Evolutionary conservation across 92 coral and sea anemone genomes (phyloP), one percentile per base, ranked within the genome.

Genomic region (Siderastrea siderea): DNA sequence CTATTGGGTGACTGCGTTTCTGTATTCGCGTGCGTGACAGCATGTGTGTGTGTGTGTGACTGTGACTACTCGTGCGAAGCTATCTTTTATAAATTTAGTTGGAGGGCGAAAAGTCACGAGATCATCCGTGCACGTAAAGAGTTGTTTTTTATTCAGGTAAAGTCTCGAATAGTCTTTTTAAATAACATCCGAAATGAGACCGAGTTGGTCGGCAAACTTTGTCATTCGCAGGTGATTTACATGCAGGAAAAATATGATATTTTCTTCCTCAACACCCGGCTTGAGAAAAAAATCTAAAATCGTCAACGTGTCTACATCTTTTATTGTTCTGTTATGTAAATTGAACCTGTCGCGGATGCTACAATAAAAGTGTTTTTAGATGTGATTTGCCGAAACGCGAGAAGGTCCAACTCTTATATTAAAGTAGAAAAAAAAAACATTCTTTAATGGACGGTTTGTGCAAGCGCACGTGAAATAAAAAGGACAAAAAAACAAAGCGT

Each of bases 321-420:
- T 53, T 38, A 26, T 59, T 26, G 71, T 47, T 83, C 79, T 71
- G 71, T 83, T 71, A 48, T 83, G 87, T n/a, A 47, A 83, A 83
- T 73, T 71, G 47, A 5, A 71, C 68, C 47, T 2, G 71, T 60
- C 60, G 61, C 14, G 14, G 15, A 13, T 65, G 11, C 11, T 11
- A 48, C 6, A 62, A 47, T 19, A 47, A 46, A 46, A 47, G 26
- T 46, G 7, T 68, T 68, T 3, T 52, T 62, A 17, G 48, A 12
- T 8, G 60, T 3, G 47, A 51, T 38, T 11, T 10, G 5, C 59
- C 61, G 50, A 14, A 55, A 55, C 6, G 77, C 51, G 49, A 69
- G 58, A 2, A 47, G 46, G 16, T 38, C 26, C 54, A 7, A 43
- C 54, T 54, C 9, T 15, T 0, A 15, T 1, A 72, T 51, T 26